Conservation (phyloP, 1,140 invertebrate species). For the Medauroidea extradentata region DNA sequence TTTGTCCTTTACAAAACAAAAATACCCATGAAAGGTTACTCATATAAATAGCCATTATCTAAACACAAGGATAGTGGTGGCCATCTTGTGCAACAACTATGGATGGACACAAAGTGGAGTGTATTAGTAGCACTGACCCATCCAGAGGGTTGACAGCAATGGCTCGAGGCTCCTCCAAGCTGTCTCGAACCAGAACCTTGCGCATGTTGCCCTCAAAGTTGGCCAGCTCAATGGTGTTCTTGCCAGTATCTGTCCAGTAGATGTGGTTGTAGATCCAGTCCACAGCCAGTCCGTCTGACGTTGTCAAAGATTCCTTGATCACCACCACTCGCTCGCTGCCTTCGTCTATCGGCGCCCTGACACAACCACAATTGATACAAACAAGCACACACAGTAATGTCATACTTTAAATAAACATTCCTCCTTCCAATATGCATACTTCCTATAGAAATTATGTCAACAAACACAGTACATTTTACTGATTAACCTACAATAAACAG, state of each 20-base stretch:
- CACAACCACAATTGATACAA: constrained; percentile 18
- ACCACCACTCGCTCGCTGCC: constrained; percentile 77
- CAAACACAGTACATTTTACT: no score
- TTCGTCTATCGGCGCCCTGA: constrained; percentile 84
- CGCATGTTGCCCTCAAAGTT: constrained; percentile 86
- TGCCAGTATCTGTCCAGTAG: constrained; percentile 94
- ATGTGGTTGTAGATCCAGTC: constrained; percentile 97
- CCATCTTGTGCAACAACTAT: no score
- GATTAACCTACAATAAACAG: no score
- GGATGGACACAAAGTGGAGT: no score
- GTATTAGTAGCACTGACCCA: constrained; percentile 67
- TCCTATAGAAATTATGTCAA: no score
- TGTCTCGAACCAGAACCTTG: constrained; percentile 77
- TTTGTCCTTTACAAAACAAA: no score
- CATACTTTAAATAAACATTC: neutral
- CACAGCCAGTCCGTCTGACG: constrained; percentile 89
- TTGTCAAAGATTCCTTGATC: constrained; percentile 75
- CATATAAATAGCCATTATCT: no score
- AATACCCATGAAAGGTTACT: no score
- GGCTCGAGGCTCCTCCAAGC: constrained; percentile 88
- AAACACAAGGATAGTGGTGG: no score
- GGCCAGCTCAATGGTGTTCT: constrained; percentile 84
- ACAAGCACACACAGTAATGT: neutral
- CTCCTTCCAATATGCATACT: no score
- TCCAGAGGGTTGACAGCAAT: constrained; percentile 94